phyloP scores from a whole-genome alignment of 2,797 vertebrate genomes.

The Oceanodroma leucorhoa region DNA sequence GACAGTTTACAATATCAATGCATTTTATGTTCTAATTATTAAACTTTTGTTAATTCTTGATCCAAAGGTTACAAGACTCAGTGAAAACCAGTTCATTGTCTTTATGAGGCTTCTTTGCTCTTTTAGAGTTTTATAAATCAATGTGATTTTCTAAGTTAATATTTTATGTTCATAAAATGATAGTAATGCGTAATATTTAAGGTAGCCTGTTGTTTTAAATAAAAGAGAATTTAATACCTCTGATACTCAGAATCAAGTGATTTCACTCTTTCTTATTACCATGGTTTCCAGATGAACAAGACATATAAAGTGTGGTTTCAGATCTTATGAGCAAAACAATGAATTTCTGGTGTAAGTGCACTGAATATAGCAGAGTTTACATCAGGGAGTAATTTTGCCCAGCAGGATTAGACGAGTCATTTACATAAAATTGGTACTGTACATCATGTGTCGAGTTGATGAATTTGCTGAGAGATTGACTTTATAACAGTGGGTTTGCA shows the following conservation, averaged over 20 bases:
- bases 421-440: constrained; percentile 63
- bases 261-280: constrained; percentile 45
- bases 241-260: constrained; percentile 1
- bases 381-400: constrained; percentile 51
- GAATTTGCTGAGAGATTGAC: constrained; percentile 60
- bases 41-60: neutral
- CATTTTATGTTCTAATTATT: constrained; percentile 4
- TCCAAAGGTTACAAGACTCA: neutral
- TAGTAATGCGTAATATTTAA: neutral
- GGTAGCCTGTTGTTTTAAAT: neutral
- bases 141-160: neutral
- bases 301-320: constrained; percentile 31
- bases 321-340: constrained; percentile 46
- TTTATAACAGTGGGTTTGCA: constrained; percentile 54
- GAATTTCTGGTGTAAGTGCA: constrained; percentile 10
- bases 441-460: constrained; percentile 37
- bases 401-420: constrained; percentile 62
- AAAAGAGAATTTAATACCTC: constrained; percentile 13
- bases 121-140: neutral
- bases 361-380: constrained; percentile 32
- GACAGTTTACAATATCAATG: neutral
- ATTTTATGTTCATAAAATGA: neutral
- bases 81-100: neutral
- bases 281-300: constrained; percentile 45
- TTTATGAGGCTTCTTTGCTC: neutral